Percentiles rank a stretch among this genome's conserved stretches.
Conservation (phyloP, 2,113 vertebrate species). For the human region GRCh38 chr2:234355501-234356000, state of each 20-base stretch:
- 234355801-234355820: neutral
- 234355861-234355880: neutral
- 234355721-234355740: accelerated
- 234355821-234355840: neutral
- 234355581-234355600: neutral
- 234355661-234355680: accelerated
- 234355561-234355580: neutral
- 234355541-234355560: neutral
- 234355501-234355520: neutral
- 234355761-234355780: neutral
- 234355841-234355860: neutral
- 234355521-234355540: neutral
- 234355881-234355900: neutral
- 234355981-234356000: accelerated
- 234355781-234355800: neutral
- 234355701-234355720: neutral
- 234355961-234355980: neutral
- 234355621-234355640: neutral
- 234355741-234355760: neutral
- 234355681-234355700: too few species aligned
- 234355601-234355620: neutral
- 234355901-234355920: neutral
- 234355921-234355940: neutral
- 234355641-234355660: neutral
- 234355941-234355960: neutral